Conservation (phyloP, 2,888 invertebrate genomes). For the Dasysyrphus tricinctus region DNA sequence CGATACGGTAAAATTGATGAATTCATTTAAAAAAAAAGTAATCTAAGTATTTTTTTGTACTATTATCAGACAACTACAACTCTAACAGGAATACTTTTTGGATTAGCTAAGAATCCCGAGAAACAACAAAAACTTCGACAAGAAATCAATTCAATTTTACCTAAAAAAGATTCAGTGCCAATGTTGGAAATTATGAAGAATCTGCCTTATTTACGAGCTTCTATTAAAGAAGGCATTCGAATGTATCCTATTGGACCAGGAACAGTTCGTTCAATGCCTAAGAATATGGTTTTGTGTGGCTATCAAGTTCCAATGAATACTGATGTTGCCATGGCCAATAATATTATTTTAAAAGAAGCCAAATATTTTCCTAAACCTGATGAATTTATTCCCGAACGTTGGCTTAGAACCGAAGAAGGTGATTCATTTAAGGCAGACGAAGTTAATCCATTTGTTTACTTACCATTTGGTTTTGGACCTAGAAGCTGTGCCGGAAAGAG, state of each 20-base stretch:
- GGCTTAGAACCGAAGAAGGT: constrained; percentile 84
- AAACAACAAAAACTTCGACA: constrained; percentile 87
- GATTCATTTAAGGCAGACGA: constrained; percentile 41
- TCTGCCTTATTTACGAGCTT: constrained; percentile 87
- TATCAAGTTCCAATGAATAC: constrained; percentile 87
- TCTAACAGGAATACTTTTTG: constrained; percentile 85
- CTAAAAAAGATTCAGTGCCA: constrained; percentile 82
- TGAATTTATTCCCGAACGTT: constrained; percentile 89
- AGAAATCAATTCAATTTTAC: constrained; percentile 84
- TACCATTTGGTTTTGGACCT: constrained; percentile 88
- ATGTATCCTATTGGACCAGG: constrained; percentile 86
- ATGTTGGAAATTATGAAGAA: constrained; percentile 83
- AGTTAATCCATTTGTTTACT: constrained; percentile 76
- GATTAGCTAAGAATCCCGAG: constrained; percentile 86
- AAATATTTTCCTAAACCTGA: constrained; percentile 86
- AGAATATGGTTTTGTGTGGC: constrained; percentile 86
- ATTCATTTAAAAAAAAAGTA: not conserved
- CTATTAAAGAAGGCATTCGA: constrained; percentile 89
- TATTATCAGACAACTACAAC: constrained; percentile 85
- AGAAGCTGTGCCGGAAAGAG: constrained; percentile 88
- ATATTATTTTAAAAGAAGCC: constrained; percentile 86
- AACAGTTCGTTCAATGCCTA: constrained; percentile 84
- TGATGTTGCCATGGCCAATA: constrained; percentile 89
- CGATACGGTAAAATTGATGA: constrained; percentile 85
- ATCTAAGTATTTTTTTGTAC: constrained; percentile 1